Base-by-base conservation (phyloP, 2,888 invertebrate genomes). In the Metacarcinus magister region DNA sequence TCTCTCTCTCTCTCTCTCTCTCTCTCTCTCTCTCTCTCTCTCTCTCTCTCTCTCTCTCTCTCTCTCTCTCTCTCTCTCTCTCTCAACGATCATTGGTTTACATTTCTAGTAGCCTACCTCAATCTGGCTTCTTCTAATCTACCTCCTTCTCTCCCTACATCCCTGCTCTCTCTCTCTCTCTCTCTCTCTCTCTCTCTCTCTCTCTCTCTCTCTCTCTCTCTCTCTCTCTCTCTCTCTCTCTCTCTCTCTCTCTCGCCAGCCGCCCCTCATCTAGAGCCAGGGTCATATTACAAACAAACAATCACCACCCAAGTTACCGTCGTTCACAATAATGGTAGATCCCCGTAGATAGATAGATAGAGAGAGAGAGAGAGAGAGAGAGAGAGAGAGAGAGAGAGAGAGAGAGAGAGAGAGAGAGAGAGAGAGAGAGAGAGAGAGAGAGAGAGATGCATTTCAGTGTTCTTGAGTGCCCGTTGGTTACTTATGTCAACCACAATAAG, bases 401-500 rank as follows among this genome's bases (percentile, higher is more conserved):
- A 82, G 82, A 82, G 82, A 82, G 82, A 82, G 82, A 82, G 82
- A 82, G 67, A 67, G 67, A 67, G 67, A 67, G 67, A 67, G 67
- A 67, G 67, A 67, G 67, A 67, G 67, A 67, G 67, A 67, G 67
- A 67, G 67, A 60, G 60, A 60, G 60, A 60, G 60, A 60, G 60
- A 60, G 60, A 60, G 60, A 60, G 67, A 23, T 23, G 23, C 19
- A 67, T 67, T n/a, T 23, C n/a, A n/a, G 5, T 67, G n/a, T n/a
- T 23, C 67, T n/a, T n/a, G 19, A 54, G 19, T 16, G 5, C 2
- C n/a, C 67, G n/a, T n/a, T 16, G n/a, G n/a, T 23, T 19, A n/a
- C 23, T 23, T 67, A 67, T n/a, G n/a, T n/a, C 54, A 67, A 1
- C 23, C 54, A 54, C 54, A 54, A 7, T 8, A 7, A 54, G 13